phyloP scores from a whole-genome alignment of 2,888 invertebrate species.

The Eupithecia pulchellata region DNA sequence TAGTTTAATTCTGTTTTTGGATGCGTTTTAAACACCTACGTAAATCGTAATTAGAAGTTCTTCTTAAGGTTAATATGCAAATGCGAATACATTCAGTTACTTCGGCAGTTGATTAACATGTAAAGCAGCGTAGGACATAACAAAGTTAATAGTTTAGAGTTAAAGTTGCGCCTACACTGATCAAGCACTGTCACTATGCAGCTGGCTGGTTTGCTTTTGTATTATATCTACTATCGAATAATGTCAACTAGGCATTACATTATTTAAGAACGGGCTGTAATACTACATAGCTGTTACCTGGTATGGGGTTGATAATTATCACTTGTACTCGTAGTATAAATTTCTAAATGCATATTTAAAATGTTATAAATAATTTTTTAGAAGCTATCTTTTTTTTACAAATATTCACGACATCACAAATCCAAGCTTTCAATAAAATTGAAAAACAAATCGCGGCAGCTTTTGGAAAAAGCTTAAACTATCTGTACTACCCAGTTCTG shows the following conservation, averaged over 20 bases:
- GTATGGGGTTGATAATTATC: neutral
- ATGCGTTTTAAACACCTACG: neutral
- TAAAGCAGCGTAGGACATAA: conserved; percentile 37
- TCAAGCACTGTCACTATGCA: conserved; percentile 21
- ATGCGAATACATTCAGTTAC: conserved; percentile 9
- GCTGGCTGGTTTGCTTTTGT: conserved; percentile 13
- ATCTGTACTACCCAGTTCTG: neutral
- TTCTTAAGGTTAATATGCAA: conserved; percentile 30
- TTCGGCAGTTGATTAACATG: conserved; percentile 42
- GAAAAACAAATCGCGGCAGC: no score
- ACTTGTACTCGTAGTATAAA: no score
- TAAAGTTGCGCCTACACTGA: conserved; percentile 56
- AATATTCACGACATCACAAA: no score
- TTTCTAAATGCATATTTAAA: no score
- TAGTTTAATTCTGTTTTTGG: neutral
- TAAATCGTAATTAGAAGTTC: neutral
- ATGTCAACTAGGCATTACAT: neutral
- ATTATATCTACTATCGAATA: neutral
- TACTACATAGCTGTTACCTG: no score
- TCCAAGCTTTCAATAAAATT: no score
- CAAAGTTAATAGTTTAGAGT: conserved; percentile 49
- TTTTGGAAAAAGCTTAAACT: no score
- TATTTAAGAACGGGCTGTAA: no score
- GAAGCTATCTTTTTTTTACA: no score
- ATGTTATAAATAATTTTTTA: no score